Evolutionary conservation across 1,140 invertebrate genomes (phyloP).

Genomic region (Andricus grossulariae): DNA sequence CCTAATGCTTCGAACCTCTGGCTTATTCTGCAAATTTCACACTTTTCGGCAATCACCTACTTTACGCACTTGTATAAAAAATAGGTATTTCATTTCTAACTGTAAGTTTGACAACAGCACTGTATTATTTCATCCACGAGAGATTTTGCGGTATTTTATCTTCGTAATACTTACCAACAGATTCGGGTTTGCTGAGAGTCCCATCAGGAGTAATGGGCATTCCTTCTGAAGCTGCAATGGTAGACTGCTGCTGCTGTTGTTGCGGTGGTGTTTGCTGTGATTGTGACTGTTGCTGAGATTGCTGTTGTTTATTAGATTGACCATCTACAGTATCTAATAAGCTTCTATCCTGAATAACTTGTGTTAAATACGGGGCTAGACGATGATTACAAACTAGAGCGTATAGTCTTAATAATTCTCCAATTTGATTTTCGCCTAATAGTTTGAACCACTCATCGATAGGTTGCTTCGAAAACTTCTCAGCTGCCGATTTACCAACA

Average conservation of each 20-base stretch:
- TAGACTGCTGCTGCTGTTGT: constrained; percentile 57
- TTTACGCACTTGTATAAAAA: no score
- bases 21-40: no score
- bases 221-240: constrained; percentile 63
- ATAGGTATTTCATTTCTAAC: no score
- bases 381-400: constrained; percentile 88
- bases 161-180: constrained; percentile 58
- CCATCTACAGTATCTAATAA: constrained; percentile 82
- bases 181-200: constrained; percentile 66
- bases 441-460: constrained; percentile 95
- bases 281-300: constrained; percentile 57
- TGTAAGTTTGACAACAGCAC: no score
- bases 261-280: constrained; percentile 65
- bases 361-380: constrained; percentile 88
- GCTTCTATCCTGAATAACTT: constrained; percentile 87
- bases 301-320: constrained; percentile 52
- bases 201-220: constrained; percentile 75
- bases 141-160: neutral
- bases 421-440: constrained; percentile 87
- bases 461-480: constrained; percentile 80
- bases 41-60: no score
- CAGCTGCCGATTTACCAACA: constrained; percentile 83
- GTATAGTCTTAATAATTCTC: constrained; percentile 90
- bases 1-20: no score
- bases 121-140: neutral